A percentile compares a stretch with the other conserved stretches of the same genome.
Evolutionary conservation across 2,113 vertebrate genomes (phyloP).

Genomic region (Cryptotis parvus): DNA sequence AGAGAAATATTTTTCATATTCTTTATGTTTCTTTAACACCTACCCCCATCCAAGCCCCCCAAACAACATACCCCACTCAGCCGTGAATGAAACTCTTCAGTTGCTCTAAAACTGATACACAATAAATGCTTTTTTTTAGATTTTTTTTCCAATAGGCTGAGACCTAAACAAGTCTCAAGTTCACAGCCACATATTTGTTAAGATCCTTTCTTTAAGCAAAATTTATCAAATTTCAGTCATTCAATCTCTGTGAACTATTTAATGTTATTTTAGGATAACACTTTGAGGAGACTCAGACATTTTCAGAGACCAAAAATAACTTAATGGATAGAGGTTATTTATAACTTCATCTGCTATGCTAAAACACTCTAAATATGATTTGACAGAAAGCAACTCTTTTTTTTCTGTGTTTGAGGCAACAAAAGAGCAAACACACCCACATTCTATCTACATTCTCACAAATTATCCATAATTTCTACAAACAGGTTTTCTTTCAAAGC

Average conservation of each 20-base stretch:
- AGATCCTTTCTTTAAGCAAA: background rate
- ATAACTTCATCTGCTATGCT: constrained; percentile 13
- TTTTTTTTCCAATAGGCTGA: background rate
- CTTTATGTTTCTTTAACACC: background rate
- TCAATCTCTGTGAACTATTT: background rate
- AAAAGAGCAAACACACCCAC: background rate
- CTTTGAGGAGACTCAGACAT: background rate
- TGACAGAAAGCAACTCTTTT: background rate
- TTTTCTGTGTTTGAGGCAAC: background rate
- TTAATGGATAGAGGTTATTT: constrained; percentile 11
- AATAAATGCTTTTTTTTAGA: background rate
- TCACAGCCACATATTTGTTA: background rate
- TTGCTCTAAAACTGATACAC: background rate
- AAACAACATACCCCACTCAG: background rate
- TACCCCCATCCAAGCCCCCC: accelerated
- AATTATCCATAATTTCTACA: background rate
- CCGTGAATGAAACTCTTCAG: background rate
- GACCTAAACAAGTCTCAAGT: constrained; percentile 23
- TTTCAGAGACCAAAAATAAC: constrained; percentile 9
- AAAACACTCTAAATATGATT: constrained; percentile 19
- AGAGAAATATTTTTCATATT: background rate
- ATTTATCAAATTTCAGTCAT: background rate
- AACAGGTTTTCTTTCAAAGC: background rate
- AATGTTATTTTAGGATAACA: constrained; percentile 28
- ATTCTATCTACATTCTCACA: background rate